Evolutionary conservation across 1,140 invertebrate species (phyloP), one percentile per base, ranked within the genome.

Genomic region (Prorops nasuta): DNA sequence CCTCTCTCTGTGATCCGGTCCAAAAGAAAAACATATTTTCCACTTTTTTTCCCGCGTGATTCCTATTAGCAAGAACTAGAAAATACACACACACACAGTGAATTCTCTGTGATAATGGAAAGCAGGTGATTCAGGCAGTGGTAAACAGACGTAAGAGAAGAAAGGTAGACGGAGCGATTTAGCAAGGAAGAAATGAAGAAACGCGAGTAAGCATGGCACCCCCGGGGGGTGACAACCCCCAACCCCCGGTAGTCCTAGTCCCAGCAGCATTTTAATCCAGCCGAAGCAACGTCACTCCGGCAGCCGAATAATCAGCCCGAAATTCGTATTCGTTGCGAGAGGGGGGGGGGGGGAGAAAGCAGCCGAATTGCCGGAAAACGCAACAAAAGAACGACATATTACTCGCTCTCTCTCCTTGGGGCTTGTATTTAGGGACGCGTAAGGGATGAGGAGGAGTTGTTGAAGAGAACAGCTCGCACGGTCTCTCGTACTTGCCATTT

Each of bases 371-470:
- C 58, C 56, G 63, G 60, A 57, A 63, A 71, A 64, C 69, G 64
- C 61, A 74, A 76, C 71, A 73, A 74, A 72, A 67, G 68, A 70
- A 70, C 53, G 58, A 64, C 56, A 67, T 70, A 70, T 71, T 74
- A 74, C 66, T 69, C 60, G 64, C 51, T 41, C 36, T 45, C 34
- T 24, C 52, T 48, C 49, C 46, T 51, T n/a, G n/a, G n/a, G n/a
- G n/a, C n/a, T n/a, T n/a, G n/a, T n/a, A n/a, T n/a, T n/a, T n/a
- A n/a, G n/a, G n/a, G n/a, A n/a, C n/a, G n/a, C n/a, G n/a, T n/a
- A n/a, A n/a, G n/a, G n/a, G n/a, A n/a, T n/a, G n/a, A n/a, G n/a
- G n/a, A n/a, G n/a, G n/a, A n/a, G n/a, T n/a, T n/a, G n/a, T n/a
- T n/a, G n/a, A n/a, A n/a, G n/a, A n/a, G n/a, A n/a, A n/a, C n/a